Evolutionary conservation across 2,888 invertebrate genomes (phyloP), one percentile per base, ranked within the genome.

Genomic region (Platycnemis pennipes): DNA sequence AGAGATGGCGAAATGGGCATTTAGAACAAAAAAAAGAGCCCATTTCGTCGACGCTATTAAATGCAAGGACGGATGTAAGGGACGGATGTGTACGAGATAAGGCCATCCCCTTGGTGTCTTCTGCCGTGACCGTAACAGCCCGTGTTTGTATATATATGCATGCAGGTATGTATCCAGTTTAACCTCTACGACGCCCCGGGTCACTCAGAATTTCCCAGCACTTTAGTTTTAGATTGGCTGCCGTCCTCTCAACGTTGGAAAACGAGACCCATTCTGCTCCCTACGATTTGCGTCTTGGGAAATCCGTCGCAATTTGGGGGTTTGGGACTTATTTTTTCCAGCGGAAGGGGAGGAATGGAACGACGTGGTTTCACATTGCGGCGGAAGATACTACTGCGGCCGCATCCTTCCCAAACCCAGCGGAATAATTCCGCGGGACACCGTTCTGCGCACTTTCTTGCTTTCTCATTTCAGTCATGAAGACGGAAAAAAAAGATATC

Each of bases 151-250:
- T 77, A 22, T 69, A 3, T 77, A 2, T 77, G 37, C 77, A 77
- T 77, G 77, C 77, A 77, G 77, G 77, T 77, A 77, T 91, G 91
- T 63, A 91, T 63, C 91, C 44, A 91, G 91, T 44, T 56, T 91
- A 91, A 91, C 91, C 91, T n/a, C 91, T 63, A 91, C 91, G 63
- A 91, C 91, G 63, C 91, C 91, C 44, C 69, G 44, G 44, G 89
- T 56, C 56, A 56, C 77, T 11, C 77, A 77, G 56, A 56, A 63
- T 63, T 46, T 91, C 63, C 91, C 63, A 44, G 91, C 63, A 91
- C 91, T 91, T 91, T 44, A 63, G 91, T 63, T 91, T 91, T 91
- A 91, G 91, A 91, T 91, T 91, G 91, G 91, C 91, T 91, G 63
- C 91, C 91, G 91, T 63, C 89, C 56, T 56, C 88, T 77, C 77